phyloP scores from a whole-genome alignment of 1,140 invertebrate genomes.

The Drosophila insularis region DNA sequence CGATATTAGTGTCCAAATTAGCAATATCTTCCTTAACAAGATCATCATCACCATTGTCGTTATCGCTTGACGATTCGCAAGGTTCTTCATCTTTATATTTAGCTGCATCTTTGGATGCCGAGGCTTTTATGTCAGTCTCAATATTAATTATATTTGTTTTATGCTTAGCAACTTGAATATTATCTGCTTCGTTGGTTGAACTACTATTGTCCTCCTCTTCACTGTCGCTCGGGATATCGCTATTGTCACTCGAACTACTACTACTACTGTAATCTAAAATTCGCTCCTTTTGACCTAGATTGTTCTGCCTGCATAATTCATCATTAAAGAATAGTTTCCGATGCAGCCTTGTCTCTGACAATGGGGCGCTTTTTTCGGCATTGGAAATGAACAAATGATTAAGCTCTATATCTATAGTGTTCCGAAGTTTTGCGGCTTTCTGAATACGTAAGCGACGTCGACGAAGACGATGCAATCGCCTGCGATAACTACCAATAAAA shows the following conservation, averaged over 20 bases:
- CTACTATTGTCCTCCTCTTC: constrained; percentile 19
- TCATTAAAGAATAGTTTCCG: constrained; percentile 63
- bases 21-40: neutral
- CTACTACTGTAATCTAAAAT: constrained; percentile 71
- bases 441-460: constrained; percentile 14
- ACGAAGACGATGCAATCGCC: constrained; percentile 12
- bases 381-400: constrained; percentile 51
- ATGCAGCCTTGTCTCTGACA: constrained; percentile 41
- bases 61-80: no score
- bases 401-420: constrained; percentile 45
- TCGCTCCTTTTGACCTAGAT: constrained; percentile 24
- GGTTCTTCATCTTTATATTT: neutral
- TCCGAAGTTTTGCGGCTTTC: neutral
- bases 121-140: constrained; percentile 45
- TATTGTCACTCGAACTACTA: constrained; percentile 60
- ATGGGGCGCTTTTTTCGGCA: neutral
- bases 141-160: constrained; percentile 28
- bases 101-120: constrained; percentile 8
- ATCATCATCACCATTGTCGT: neutral
- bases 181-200: neutral
- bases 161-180: constrained; percentile 5
- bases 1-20: neutral
- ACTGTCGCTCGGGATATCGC: constrained; percentile 40
- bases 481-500: constrained; percentile 8
- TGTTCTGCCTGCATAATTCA: constrained; percentile 44